phyloP scores from a whole-genome alignment of 2,113 vertebrate genomes.

The Vicugna pacos region DNA sequence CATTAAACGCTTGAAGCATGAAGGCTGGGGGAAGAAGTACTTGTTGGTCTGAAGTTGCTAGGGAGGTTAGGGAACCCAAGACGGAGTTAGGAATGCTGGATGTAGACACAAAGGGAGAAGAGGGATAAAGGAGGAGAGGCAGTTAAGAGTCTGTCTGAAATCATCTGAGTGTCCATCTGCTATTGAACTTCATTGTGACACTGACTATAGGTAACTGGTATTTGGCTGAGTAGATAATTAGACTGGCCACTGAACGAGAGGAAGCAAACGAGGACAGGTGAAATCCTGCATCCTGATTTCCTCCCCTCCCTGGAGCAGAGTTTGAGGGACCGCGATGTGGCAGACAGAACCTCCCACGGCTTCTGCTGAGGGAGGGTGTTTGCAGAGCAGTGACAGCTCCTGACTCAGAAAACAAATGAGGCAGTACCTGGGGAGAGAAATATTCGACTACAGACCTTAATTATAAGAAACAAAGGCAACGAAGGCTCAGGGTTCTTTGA shows the following conservation, averaged over 20 bases:
- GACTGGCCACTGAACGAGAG: conserved; percentile 21
- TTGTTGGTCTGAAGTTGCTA: conserved; percentile 52
- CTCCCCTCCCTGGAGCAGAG: background rate
- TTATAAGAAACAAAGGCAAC: conserved; percentile 60
- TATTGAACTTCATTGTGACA: conserved; percentile 24
- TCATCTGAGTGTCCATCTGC: conserved; percentile 52
- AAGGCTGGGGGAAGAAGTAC: conserved; percentile 46
- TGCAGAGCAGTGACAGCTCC: conserved; percentile 39
- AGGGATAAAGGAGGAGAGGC: conserved; percentile 22
- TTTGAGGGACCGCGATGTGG: conserved; percentile 1
- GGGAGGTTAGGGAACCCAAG: conserved; percentile 32
- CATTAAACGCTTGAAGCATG: conserved; percentile 49
- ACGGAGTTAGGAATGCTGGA: background rate
- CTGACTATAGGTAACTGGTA: conserved; percentile 62
- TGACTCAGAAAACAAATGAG: conserved; percentile 57
- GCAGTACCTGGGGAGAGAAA: conserved; percentile 44
- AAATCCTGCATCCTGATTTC: background rate
- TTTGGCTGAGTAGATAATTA: conserved; percentile 66
- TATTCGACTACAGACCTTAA: conserved; percentile 1
- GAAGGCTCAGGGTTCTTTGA: background rate
- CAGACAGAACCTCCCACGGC: background rate
- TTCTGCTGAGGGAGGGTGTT: background rate
- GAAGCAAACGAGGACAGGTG: background rate
- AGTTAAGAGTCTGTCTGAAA: conserved; percentile 64
- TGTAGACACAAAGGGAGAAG: conserved; percentile 36